Percentiles rank a stretch among this genome's conserved stretches.
These are phyloP conservation scores for Pollenia amentaria DNA, from an alignment of 2,888 invertebrate genomes.

Conservation along the genomic window DNA sequence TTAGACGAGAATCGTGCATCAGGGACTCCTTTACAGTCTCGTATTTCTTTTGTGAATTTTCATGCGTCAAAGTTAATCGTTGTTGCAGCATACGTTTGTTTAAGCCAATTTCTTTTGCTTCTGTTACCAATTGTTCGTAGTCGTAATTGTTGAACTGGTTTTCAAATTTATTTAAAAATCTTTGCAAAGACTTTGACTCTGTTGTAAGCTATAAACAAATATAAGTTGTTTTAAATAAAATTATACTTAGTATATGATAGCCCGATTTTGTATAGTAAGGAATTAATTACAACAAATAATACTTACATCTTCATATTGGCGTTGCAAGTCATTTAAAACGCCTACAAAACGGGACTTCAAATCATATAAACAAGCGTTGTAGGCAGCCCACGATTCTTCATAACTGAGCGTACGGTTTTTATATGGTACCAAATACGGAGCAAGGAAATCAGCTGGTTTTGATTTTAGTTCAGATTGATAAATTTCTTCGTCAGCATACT, in stretches of 20 bases:
- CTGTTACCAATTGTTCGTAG: slow-evolving; percentile 81
- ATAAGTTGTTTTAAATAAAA: background rate
- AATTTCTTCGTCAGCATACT: slow-evolving; percentile 81
- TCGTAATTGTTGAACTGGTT: slow-evolving; percentile 83
- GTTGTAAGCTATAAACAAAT: slow-evolving; percentile 79
- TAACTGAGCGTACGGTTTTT: slow-evolving; percentile 77
- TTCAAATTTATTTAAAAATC: slow-evolving; percentile 82
- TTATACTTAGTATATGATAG: background rate
- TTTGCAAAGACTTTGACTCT: slow-evolving; percentile 81
- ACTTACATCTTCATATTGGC: slow-evolving; percentile 87
- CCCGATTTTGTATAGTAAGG: no score
- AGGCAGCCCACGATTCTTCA: slow-evolving; percentile 80
- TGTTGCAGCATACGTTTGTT: slow-evolving; percentile 84
- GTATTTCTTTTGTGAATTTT: slow-evolving; percentile 83
- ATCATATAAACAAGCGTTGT: slow-evolving; percentile 87
- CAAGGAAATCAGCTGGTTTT: slow-evolving; percentile 86
- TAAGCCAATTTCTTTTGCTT: slow-evolving; percentile 81
- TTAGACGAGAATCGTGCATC: slow-evolving; percentile 80
- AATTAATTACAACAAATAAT: background rate
- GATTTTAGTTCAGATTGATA: slow-evolving; percentile 85
- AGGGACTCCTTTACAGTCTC: slow-evolving; percentile 81
- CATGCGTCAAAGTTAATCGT: slow-evolving; percentile 82
- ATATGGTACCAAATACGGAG: slow-evolving; percentile 86
- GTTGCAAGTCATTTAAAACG: slow-evolving; percentile 88
- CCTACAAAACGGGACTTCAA: slow-evolving; percentile 87